phyloP scores from a whole-genome alignment of 1,140 invertebrate species.

The Lutraria rhynchaena region DNA sequence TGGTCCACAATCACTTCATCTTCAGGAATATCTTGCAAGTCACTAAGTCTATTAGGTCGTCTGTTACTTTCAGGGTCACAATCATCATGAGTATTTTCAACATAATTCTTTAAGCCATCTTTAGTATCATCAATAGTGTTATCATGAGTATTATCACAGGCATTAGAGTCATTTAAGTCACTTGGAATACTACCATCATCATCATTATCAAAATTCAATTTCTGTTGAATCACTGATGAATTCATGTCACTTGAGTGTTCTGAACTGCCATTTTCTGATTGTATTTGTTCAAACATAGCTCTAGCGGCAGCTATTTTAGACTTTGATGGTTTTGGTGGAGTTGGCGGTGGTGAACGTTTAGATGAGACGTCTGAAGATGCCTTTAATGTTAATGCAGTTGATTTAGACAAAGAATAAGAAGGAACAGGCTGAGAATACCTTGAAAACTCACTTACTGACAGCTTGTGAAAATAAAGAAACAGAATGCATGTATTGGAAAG shows the following conservation, averaged over 20 bases:
- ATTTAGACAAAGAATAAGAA: constrained; percentile 17
- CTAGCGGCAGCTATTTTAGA: constrained; percentile 30
- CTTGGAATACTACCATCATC: neutral
- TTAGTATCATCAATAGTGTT: neutral
- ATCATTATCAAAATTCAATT: neutral
- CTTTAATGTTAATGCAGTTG: constrained; percentile 14
- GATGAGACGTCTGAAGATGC: neutral
- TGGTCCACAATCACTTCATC: neutral
- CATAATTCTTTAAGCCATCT: no score
- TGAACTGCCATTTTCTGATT: neutral
- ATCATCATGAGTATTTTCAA: no score
- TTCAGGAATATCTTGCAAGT: constrained; percentile 34
- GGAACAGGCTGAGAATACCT: constrained; percentile 53
- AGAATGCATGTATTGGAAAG: no score
- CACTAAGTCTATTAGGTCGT: neutral
- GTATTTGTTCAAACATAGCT: constrained; percentile 38
- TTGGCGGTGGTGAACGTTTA: neutral
- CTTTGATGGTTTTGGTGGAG: constrained; percentile 30
- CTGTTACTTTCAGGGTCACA: neutral
- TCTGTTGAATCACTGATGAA: neutral
- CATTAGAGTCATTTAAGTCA: neutral
- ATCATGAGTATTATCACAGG: neutral
- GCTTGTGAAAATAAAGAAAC: constrained; percentile 49
- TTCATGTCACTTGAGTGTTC: no score
- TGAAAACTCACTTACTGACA: constrained; percentile 9